Evolutionary conservation across 2,113 vertebrate species (phyloP).

Genomic region (Centropus unirufus): DNA sequence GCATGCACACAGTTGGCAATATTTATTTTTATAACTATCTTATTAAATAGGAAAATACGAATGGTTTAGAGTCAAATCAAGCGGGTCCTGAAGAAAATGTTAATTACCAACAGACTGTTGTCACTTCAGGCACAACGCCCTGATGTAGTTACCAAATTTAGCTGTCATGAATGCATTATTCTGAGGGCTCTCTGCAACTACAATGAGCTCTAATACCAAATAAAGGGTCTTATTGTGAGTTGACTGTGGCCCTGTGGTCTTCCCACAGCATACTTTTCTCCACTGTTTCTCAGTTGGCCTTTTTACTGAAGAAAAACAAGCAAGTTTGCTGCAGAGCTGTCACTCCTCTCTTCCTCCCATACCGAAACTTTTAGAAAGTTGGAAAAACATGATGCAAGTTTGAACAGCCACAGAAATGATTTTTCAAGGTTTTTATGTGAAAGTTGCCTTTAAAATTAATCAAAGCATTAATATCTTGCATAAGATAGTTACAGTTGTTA

Average conservation of each 20-base stretch:
- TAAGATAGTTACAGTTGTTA: not conserved
- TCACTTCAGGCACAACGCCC: not conserved
- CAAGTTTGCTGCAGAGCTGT: not conserved
- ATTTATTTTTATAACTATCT: slow-evolving; percentile 8
- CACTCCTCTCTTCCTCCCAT: not conserved
- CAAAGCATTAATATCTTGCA: not conserved
- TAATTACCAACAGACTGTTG: slow-evolving; percentile 37
- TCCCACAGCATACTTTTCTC: not conserved
- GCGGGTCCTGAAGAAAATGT: slow-evolving; percentile 3
- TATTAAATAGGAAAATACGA: slow-evolving; percentile 22
- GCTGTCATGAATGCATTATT: not conserved
- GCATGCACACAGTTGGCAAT: not conserved
- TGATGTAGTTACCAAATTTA: slow-evolving; percentile 14
- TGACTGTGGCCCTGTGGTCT: not conserved
- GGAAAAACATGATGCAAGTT: not conserved
- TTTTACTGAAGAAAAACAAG: not conserved
- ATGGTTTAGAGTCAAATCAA: not conserved
- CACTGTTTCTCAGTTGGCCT: not conserved
- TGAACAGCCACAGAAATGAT: not conserved
- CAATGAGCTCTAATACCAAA: slow-evolving; percentile 6
- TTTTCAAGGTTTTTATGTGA: not conserved
- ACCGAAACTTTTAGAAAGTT: not conserved
- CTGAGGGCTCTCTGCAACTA: slow-evolving; percentile 10
- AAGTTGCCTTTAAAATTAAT: not conserved
- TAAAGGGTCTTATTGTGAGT: slow-evolving; percentile 25